Conservation (phyloP, 1,140 invertebrate species). For the Diachasma alloeum region DNA sequence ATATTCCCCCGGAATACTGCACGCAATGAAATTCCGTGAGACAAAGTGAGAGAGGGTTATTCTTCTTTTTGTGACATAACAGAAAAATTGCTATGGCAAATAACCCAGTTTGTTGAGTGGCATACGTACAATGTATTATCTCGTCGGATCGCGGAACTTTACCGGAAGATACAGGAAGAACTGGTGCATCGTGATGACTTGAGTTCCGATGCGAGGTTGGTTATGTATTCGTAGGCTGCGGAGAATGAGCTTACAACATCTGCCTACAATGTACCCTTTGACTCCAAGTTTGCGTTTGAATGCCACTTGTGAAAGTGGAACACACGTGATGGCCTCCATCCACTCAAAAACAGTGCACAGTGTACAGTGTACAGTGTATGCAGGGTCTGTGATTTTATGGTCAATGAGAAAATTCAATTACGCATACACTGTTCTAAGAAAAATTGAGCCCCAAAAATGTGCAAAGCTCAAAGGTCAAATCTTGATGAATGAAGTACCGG, state of each 20-base stretch:
- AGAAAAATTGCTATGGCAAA: neutral
- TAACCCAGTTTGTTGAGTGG: neutral
- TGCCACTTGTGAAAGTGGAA: constrained; percentile 16
- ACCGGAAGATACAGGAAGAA: neutral
- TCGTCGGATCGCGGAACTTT: neutral
- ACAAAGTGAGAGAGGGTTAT: neutral
- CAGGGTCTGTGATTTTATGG: neutral
- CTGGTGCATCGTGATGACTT: neutral
- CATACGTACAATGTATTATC: neutral
- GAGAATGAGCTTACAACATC: constrained; percentile 8
- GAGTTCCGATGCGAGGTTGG: neutral
- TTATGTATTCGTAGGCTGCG: neutral
- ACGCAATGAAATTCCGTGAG: neutral
- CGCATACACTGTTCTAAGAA: no score
- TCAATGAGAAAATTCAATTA: neutral
- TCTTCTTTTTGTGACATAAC: neutral
- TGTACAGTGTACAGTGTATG: no score
- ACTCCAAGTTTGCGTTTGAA: constrained; percentile 15
- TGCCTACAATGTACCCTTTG: constrained; percentile 23
- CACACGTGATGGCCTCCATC: neutral
- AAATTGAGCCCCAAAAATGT: no score
- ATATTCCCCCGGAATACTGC: neutral
- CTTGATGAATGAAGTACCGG: neutral
- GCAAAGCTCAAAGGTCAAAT: neutral
- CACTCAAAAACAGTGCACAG: neutral